Evolutionary conservation across 37 sponge, comb jelly and placozoan genomes (phyloP).

Genomic region (Aphrocallistes beatrix): DNA sequence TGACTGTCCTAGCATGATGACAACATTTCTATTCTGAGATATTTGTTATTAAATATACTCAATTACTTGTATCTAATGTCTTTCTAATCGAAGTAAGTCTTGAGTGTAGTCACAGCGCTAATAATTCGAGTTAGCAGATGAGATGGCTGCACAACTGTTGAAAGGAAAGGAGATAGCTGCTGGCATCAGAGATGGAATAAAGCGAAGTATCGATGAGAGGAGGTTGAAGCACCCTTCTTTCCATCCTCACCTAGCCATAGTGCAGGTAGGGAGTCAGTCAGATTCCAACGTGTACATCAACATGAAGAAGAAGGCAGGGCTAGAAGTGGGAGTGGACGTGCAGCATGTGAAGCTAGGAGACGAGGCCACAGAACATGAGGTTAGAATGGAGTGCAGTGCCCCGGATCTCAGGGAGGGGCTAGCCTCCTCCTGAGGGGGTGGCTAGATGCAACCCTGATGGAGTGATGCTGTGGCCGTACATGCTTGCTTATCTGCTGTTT

Average conservation of each 20-base stretch:
- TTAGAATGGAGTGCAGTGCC: too few relatives aligned
- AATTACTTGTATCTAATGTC: too few relatives aligned
- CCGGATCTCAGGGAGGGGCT: too few relatives aligned
- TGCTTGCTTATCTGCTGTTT: neutral
- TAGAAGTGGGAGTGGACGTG: constrained; percentile 47
- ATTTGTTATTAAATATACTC: too few relatives aligned
- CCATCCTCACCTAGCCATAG: constrained; percentile 51
- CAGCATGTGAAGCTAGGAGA: constrained; percentile 57
- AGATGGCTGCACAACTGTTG: constrained; percentile 35
- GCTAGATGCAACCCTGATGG: neutral
- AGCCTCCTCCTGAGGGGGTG: too few relatives aligned
- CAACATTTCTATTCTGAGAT: too few relatives aligned
- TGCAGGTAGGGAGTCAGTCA: constrained; percentile 69
- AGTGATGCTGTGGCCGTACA: neutral
- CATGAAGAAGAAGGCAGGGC: constrained; percentile 74
- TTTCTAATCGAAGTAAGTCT: too few relatives aligned
- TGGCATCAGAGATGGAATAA: constrained; percentile 38
- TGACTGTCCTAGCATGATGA: too few relatives aligned
- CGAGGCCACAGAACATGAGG: constrained; percentile 23
- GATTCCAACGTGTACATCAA: constrained; percentile 93
- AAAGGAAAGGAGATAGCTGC: constrained; percentile 71
- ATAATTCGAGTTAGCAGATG: neutral
- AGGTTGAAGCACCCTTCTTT: constrained; percentile 34
- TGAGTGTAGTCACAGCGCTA: too few relatives aligned
- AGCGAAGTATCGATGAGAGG: constrained; percentile 33